These are phyloP conservation scores for Tenebrio molitor DNA, from an alignment of 1,140 invertebrate genomes.

Conservation along the genomic window DNA sequence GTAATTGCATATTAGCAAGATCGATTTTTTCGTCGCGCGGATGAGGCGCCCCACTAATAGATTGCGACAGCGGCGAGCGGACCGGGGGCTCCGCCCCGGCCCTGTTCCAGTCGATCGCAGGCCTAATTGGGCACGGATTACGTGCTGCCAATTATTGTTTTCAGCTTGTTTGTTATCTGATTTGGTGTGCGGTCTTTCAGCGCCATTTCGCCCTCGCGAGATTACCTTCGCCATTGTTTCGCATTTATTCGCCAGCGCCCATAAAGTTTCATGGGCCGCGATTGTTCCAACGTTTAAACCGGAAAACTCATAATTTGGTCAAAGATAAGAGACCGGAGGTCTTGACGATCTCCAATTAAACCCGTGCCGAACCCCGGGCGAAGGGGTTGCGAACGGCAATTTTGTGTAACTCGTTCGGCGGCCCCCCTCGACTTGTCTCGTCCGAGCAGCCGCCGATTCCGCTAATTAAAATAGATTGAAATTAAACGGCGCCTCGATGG, in stretches of 20 bases:
- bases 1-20: slow-evolving; percentile 40
- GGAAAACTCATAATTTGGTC: slow-evolving; percentile 27
- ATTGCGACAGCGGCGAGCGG: slow-evolving; percentile 27
- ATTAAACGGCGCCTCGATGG: slow-evolving; percentile 35
- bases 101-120: slow-evolving; percentile 49
- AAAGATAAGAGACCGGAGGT: slow-evolving; percentile 12
- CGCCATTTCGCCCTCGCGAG: slow-evolving; percentile 44
- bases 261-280: slow-evolving; percentile 37
- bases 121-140: slow-evolving; percentile 54
- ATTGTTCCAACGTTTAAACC: slow-evolving; percentile 26
- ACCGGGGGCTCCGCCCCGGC: slow-evolving; percentile 22
- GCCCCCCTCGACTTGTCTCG: too few relatives aligned
- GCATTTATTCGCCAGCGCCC: slow-evolving; percentile 26
- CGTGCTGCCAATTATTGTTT: slow-evolving; percentile 54
- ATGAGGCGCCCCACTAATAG: slow-evolving; percentile 17
- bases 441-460: too few relatives aligned
- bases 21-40: slow-evolving; percentile 33
- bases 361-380: background rate
- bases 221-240: slow-evolving; percentile 46
- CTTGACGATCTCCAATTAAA: slow-evolving; percentile 24
- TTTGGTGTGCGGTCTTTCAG: slow-evolving; percentile 49
- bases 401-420: background rate
- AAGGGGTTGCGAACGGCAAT: background rate
- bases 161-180: slow-evolving; percentile 51
- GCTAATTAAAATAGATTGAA: slow-evolving; percentile 45